These are phyloP conservation scores for Nephrotoma guestfalica DNA, from an alignment of 2,888 invertebrate genomes.

Conservation along the genomic window DNA sequence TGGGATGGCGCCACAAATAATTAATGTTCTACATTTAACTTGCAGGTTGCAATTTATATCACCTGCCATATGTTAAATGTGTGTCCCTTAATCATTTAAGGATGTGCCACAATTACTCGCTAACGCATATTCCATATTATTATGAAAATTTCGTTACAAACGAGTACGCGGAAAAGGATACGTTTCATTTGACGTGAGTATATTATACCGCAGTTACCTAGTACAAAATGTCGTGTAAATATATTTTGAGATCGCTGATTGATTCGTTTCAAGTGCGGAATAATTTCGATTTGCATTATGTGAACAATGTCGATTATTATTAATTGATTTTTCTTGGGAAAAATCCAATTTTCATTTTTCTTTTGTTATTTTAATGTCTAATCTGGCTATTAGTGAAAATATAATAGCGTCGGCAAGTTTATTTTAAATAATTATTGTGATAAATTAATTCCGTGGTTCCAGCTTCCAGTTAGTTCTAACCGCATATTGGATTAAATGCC, in stretches of 20 bases:
- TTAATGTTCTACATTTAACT: background rate
- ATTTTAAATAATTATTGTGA: background rate
- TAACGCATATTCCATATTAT: constrained; percentile 26
- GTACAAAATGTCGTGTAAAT: background rate
- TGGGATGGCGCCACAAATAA: background rate
- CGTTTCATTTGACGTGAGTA: background rate
- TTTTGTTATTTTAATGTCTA: background rate
- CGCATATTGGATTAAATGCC: background rate
- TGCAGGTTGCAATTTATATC: constrained; percentile 26
- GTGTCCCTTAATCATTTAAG: constrained; percentile 27
- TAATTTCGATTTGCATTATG: background rate
- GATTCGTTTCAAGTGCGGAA: background rate
- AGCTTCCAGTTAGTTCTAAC: background rate
- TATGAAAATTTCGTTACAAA: background rate
- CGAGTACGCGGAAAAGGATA: background rate
- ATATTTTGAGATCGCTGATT: background rate
- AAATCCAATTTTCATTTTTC: background rate
- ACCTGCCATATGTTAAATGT: constrained; percentile 27
- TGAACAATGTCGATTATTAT: background rate
- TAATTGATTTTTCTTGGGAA: background rate
- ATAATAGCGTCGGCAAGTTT: background rate
- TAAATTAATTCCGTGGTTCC: background rate
- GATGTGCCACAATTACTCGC: constrained; percentile 28
- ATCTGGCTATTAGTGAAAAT: background rate
- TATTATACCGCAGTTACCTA: background rate